Evolutionary conservation across 2,888 invertebrate species (phyloP), one percentile per base, ranked within the genome.

Genomic region (Sminthurinus aureus): DNA sequence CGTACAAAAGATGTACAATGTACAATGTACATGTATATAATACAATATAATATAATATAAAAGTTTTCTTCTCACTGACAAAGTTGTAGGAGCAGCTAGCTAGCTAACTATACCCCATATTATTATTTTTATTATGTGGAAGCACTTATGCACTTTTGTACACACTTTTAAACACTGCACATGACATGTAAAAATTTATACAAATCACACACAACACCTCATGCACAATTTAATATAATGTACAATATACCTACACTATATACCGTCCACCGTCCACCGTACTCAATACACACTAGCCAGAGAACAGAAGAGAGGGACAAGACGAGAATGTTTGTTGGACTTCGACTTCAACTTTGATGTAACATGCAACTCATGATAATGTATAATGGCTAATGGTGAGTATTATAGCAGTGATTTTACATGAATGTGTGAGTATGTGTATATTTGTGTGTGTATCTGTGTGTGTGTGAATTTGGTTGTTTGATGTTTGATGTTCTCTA

Each of bases 141-240:
- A 50, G 75, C 51, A 75, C 75, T 50, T 75, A 50, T 75, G 75
- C 75, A 75, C 75, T 75, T 75, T 75, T 51, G 51, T 50, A 75
- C 75, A 75, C 75, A 50, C 75, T 38, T 38, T 38, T 38, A 38
- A 38, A 50, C 58, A 58, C 58, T 58, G 4, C 6, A 38, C 6
- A 38, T 38, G 38, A 1, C 1, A 6, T 38, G 38, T 6, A 38
- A 1, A 38, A 38, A 38, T 38, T 6, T n/a, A n/a, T n/a, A 38
- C 38, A 38, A 38, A 38, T 38, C 38, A 38, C 38, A 38, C 38
- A 38, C 38, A 38, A 38, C 38, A 38, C 38, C 38, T 38, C 38
- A 38, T 38, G 38, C 38, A 38, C 38, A 38, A 38, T 38, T 38
- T 38, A 38, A n/a, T n/a, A n/a, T n/a, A n/a, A n/a, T n/a, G n/a